Evolutionary conservation across 64 coral and sea anemone species (phyloP), one percentile per base, ranked within the genome.

Genomic region (Acropora yongei): DNA sequence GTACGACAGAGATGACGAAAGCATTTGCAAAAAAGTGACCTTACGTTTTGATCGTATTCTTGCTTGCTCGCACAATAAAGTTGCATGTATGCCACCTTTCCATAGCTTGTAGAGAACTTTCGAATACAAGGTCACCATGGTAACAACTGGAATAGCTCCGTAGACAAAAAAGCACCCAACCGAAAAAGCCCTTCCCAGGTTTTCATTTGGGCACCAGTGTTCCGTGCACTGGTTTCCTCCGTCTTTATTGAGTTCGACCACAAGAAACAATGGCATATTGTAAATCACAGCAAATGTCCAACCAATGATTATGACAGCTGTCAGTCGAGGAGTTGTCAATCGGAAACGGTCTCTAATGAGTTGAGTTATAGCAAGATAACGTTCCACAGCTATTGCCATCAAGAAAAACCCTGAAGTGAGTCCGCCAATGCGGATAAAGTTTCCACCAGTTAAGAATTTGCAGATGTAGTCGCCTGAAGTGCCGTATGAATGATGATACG

Each of bases 381-480:
- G 72, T 76, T 93, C 91, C n/a, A 72, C 13, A 19, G 91, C 83
- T 1, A 93, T 72, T 4, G 68, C 55, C 3, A 78, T 84, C 11
- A 93, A 57, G 2, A 75, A 87, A 44, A 88, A 88, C 2, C 47
- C 57, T 9, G 83, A 93, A 12, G 81, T 58, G 1, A 65, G 83
- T 8, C 18, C 43, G n/a, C 86, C 86, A 46, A 88, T 80, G 89
- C 93, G 88, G 55, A 95, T 80, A 16, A 95, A 77, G 48, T 92
- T 95, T 1, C 93, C 93, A 1, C 89, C 93, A 72, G 93, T 95
- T 1, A 95, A 41, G n/a, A 91, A 88, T 49, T 67, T 95, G 58
- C 93, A 95, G 8, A 95, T 12, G 30, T 74, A 74, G 44, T 95
- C 84, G 1, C 93, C 93, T 20, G 50, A 50, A 51, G 18, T 40